Base-by-base conservation (phyloP, 2,797 vertebrate species). In the Geotrypetes seraphini region DNA sequence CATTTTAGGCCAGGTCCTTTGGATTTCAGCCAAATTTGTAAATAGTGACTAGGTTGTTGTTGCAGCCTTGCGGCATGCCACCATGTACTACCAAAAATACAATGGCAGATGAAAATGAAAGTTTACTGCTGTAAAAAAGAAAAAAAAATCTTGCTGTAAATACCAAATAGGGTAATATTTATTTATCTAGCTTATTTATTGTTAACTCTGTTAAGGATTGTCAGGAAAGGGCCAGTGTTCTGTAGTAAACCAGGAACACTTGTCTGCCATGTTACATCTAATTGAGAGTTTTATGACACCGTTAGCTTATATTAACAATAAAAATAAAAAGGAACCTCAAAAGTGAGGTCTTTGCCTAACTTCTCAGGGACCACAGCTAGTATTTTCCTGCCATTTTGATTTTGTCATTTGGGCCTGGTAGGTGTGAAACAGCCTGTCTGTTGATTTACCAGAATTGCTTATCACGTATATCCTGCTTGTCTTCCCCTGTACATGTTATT, bases 401-500 rank as follows among this genome's bases (percentile, higher is more conserved):
- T 10, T 14, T 59, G n/a, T n/a, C n/a, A n/a, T n/a, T n/a, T n/a
- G 68, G 68, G 72, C 44, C 53, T 66, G 83, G 84, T 91, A 83
- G 81, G 69, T 63, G 81, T 90, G 87, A 91, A 63, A 68, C 84
- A 64, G 67, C 10, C 13, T 55, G 39, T 57, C 70, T 76, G 71
- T 70, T 61, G 83, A 88, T 48, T 70, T 87, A 85, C 81, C 84
- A 75, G 60, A 64, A 65, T 61, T 48, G 43, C 50, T 57, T 51
- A 74, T 63, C 60, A 61, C 64, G 26, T 63, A 45, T 51, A 44
- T 57, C 45, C 41, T 54, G 70, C 71, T 75, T 71, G 57, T 61
- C 75, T 78, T 70, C 82, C 71, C 79, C 79, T 96, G 88, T 96
- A 88, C 66, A 92, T 89, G 89, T 54, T 48, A 63, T 54, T 58